Evolutionary conservation across 2,888 invertebrate genomes (phyloP).

Genomic region (Mantis religiosa): DNA sequence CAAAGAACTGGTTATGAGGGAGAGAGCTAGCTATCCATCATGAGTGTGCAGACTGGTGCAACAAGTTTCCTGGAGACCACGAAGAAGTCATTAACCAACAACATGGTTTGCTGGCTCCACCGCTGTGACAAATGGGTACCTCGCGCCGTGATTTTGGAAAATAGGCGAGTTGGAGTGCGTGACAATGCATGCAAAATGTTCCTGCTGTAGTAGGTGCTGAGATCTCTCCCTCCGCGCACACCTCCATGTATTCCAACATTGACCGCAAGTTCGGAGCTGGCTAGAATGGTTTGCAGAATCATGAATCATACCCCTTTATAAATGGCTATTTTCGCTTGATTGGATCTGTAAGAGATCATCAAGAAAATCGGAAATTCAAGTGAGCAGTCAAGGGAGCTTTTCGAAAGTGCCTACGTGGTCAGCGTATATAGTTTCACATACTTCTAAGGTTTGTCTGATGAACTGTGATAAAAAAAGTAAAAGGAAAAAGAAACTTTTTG

Average conservation of each 20-base stretch:
- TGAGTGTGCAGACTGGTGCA: background rate
- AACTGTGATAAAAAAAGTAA: no score
- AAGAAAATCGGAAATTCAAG: background rate
- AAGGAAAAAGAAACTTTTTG: no score
- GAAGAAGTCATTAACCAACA: background rate
- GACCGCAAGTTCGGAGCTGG: background rate
- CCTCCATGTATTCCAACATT: background rate
- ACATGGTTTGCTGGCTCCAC: background rate
- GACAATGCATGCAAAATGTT: background rate
- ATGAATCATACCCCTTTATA: background rate
- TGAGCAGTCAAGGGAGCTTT: background rate
- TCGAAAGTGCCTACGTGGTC: background rate
- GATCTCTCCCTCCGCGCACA: background rate
- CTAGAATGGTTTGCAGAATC: background rate
- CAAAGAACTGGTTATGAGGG: background rate
- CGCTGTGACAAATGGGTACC: background rate
- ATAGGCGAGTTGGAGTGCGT: background rate
- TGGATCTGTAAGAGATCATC: background rate
- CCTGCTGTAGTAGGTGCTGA: background rate
- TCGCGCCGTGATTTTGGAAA: background rate
- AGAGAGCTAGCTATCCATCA: background rate
- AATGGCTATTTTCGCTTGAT: background rate
- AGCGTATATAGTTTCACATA: background rate
- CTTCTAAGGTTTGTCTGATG: no score
- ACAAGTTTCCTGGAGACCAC: background rate